Evolutionary conservation across 2,113 vertebrate species (phyloP), one percentile per base, ranked within the genome.

Genomic region (Pelusios castaneus): DNA sequence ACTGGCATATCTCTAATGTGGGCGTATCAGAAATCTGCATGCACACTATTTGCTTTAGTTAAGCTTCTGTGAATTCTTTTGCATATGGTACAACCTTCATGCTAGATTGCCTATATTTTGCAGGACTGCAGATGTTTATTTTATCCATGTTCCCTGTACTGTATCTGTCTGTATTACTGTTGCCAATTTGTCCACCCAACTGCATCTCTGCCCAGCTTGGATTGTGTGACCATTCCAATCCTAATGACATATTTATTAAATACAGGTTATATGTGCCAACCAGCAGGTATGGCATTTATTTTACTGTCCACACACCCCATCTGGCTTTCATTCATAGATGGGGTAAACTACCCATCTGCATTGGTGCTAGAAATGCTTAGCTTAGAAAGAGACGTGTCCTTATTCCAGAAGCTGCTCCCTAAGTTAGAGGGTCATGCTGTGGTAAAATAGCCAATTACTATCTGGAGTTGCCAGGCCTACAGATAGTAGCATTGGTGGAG

Each of bases 1-100:
- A 84, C 95, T 96, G 96, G 91, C 82, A 89, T 85, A 83, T 93
- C 94, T 96, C 81, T 6, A 87, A 38, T 94, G 95, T 97, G 95
- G 97, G 96, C 80, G 96, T 96, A 75, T 91, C 89, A 78, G 91
- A 92, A 96, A 95, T 91, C 92, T 89, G 83, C 92, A 89, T 81
- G 77, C 85, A 84, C 85, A 80, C 14, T 92, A 90, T 88, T 92
- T 80, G 73, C 84, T 84, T 76, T 16, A 80, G 84, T 77, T 60
- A 75, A 91, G 89, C 75, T 47, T 27, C 41, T 63, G 80, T 80
- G 80, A 82, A 55, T 91, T 92, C 89, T 80, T 95, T 78, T 82
- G 8, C 38, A 56, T 54, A 70, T 21, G 77, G 56, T 38, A 4
- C 76, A 47, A 38, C 8, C 34, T 87, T 82, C 41, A 12, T 82